Evolutionary conservation across 2,113 vertebrate genomes (phyloP), one percentile per base, ranked within the genome.

Genomic region (Pteropus alecto): DNA sequence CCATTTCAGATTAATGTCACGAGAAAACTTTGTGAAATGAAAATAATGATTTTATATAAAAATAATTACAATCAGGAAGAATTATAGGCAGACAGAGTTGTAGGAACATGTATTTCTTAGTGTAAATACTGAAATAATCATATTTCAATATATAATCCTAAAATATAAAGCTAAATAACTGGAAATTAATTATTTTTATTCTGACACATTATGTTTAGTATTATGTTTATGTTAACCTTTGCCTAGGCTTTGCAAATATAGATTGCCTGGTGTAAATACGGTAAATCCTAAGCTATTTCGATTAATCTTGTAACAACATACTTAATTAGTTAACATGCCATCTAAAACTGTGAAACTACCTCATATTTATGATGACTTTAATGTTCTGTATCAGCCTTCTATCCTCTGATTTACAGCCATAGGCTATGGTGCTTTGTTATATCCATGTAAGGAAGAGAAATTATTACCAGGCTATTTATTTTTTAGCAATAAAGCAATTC

Each of bases 221-320:
- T 95, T 96, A 70, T 95, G 61, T 93, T 93, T 91, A 78, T 56
- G 63, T 78, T 82, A 86, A 11, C 26, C 15, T 95, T 82, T 90
- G 65, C 22, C 68, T 76, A 68, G 2, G 21, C n/a, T 54, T 87
- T 76, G 6, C 11, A 97, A 93, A 92, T 91, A 87, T 61, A 96
- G 35, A 65, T 84, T 85, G 54, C 7, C 14, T 86, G 11, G 24
- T 65, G 21, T 77, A 74, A 94, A 96, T 85, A 67, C 35, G 43
- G 22, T 65, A 95, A 96, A 96, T 87, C 56, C 70, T 65, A 35
- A 3, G 6, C 38, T 92, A 73, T 95, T 95, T 90, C n/a, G 94
- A 48, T 92, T n/a, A 33, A 87, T 87, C 71, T 61, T 79, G 16
- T 97, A 51, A 85, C 91, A 92, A 83, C 56, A 93, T 87, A 83